These are phyloP conservation scores for Carpatolechia fugitivella DNA, from an alignment of 2,888 invertebrate genomes.

Conservation along the genomic window DNA sequence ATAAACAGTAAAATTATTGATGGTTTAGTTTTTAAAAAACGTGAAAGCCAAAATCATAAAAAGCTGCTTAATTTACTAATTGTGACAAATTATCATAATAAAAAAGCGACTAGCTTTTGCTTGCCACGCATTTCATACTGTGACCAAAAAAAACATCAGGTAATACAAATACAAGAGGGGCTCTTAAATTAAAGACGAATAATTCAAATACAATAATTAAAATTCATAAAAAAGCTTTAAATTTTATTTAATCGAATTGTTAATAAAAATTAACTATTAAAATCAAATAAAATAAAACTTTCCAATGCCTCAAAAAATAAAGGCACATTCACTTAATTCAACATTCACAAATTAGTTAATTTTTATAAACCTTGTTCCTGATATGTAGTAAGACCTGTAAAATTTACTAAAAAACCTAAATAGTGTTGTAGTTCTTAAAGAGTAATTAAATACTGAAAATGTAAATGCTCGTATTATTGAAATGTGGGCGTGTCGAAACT, in stretches of 20 bases:
- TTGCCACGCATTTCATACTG: not conserved
- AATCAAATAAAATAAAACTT: conserved; percentile 33
- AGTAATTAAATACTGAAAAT: not conserved
- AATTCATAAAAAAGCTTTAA: not conserved
- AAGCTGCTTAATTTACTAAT: conserved; percentile 32
- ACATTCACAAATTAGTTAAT: conserved; percentile 44
- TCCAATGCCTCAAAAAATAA: conserved; percentile 36
- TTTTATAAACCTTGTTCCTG: conserved; percentile 74
- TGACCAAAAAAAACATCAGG: not conserved
- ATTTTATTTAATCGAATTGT: conserved; percentile 15
- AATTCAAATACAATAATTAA: not conserved
- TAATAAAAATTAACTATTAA: conserved; percentile 21
- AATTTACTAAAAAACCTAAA: conserved; percentile 76
- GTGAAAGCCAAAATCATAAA: conserved; percentile 42
- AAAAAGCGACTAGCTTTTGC: not conserved
- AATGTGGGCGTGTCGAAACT: too few relatives aligned
- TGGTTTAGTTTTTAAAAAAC: too few relatives aligned
- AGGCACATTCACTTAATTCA: conserved; percentile 52
- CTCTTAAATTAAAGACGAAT: too few relatives aligned
- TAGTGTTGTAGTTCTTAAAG: conserved; percentile 58
- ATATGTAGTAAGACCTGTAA: conserved; percentile 76
- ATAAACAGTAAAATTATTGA: conserved; percentile 15
- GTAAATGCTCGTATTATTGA: too few relatives aligned
- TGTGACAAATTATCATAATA: not conserved
- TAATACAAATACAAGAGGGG: too few relatives aligned